Base-by-base conservation (phyloP, 92 coral and sea anemone genomes). In the Desmophyllum pertusum region DNA sequence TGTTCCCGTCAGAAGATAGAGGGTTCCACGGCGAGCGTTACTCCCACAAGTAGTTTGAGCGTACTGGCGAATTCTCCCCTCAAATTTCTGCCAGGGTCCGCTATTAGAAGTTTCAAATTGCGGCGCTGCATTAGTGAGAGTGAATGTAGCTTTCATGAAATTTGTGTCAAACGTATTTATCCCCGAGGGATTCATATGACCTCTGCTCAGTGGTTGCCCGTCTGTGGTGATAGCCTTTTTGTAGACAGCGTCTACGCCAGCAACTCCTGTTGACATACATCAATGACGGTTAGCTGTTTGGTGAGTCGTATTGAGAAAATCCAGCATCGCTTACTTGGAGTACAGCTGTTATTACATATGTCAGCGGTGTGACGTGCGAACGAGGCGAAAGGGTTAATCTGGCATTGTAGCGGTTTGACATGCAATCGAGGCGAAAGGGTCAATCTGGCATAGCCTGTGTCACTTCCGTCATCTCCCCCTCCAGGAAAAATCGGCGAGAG, bases 121-220 rank as follows among this genome's bases (percentile, higher is more conserved):
- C 1, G 93, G 93, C 2, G 30, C 85, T 9, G 78, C 90, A 33
- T 90, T 90, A 21, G 87, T 53, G 29, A 85, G 82, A 52, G 83
- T 86, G 79, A 72, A 77, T 13, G 93, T 90, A 6, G 89, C 50
- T 14, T 40, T 51, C 90, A 70, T 81, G 45, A 66, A 61, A 0
- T n/a, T n/a, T 1, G 0, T 11, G 46, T 86, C 79, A 41, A 73
- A 89, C 2, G 92, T 29, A 62, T 89, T 85, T n/a, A 89, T 68
- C 33, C 10, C 83, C 23, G 18, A 38, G 17, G 92, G 89, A 33
- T 89, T 80, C 86, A 89, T 70, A 39, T 89, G 92, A 4, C 92
- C 91, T 62, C 83, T 77, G 69, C 76, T 75, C 6, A 84, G 62
- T 21, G 59, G 43, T 7, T 17, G 21, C 13, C n/a, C 5, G 43